Evolutionary conservation across 2,888 invertebrate species (phyloP).

Genomic region (Conchocele bisecta): DNA sequence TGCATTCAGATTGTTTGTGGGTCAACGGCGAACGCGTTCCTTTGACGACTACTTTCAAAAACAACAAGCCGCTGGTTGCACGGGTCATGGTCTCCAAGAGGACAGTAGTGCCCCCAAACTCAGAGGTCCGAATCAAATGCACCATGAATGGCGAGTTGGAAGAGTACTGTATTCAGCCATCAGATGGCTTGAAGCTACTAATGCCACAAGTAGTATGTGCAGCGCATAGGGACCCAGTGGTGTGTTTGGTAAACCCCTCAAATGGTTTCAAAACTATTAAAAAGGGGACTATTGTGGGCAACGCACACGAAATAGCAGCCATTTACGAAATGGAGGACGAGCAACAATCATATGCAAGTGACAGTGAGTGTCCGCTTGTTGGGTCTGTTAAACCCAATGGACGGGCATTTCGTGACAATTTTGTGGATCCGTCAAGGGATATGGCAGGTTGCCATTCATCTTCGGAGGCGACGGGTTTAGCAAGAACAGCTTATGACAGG

Average conservation of each 20-base stretch:
- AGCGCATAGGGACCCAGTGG: neutral
- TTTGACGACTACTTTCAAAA: neutral
- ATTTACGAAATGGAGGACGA: too few species aligned
- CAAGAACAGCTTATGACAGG: too few species aligned
- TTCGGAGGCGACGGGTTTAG: too few species aligned
- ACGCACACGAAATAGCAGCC: conserved; percentile 8
- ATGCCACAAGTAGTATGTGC: conserved; percentile 12
- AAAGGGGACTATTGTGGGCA: conserved; percentile 2
- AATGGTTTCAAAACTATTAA: conserved; percentile 1
- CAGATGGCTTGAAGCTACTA: neutral
- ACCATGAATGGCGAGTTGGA: neutral
- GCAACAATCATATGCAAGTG: too few species aligned
- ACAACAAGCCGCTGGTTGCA: neutral
- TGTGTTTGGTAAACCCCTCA: conserved; percentile 22
- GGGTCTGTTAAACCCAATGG: too few species aligned
- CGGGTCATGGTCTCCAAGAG: neutral
- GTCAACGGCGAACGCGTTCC: conserved; percentile 19
- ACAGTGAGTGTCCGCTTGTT: too few species aligned
- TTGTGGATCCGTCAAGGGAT: too few species aligned
- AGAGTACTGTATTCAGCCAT: conserved; percentile 13
- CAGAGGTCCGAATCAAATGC: neutral
- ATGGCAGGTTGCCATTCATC: too few species aligned
- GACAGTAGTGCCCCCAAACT: conserved; percentile 24
- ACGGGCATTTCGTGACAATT: too few species aligned
- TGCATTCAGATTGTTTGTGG: conserved; percentile 12